These are phyloP conservation scores for Charadrius vociferus DNA, from an alignment of 2,113 vertebrate genomes.

Conservation along the genomic window DNA sequence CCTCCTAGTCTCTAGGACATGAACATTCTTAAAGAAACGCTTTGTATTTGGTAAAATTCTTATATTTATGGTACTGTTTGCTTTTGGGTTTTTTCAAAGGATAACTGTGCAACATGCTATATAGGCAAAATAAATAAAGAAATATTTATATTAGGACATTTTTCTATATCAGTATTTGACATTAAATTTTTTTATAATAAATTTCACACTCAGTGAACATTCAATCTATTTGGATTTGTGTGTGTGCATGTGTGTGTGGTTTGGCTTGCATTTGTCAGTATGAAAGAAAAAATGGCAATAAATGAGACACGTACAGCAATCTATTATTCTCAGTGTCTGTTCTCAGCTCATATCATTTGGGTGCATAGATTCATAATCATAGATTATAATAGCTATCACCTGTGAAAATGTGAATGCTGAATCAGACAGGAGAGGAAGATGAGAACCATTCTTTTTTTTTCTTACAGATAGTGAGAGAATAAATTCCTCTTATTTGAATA, in stretches of 20 bases:
- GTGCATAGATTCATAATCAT: constrained; percentile 71
- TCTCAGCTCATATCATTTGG: constrained; percentile 62
- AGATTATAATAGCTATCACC: constrained; percentile 73
- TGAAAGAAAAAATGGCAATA: constrained; percentile 63
- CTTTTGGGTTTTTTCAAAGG: background rate
- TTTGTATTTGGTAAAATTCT: background rate
- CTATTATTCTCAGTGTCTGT: constrained; percentile 63
- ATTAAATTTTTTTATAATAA: constrained; percentile 58
- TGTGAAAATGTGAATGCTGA: constrained; percentile 72
- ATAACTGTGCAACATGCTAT: background rate
- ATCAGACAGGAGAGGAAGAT: constrained; percentile 65
- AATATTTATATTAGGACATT: background rate
- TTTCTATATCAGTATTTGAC: background rate
- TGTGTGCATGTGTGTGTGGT: background rate
- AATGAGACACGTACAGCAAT: constrained; percentile 68
- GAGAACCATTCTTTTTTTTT: background rate
- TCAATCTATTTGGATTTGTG: constrained; percentile 58
- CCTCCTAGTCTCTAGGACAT: constrained; percentile 28
- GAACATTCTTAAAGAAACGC: constrained; percentile 14
- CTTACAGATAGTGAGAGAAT: constrained; percentile 25
- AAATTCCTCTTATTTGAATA: constrained; percentile 56
- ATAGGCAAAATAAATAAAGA: constrained; percentile 19
- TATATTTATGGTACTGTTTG: background rate
- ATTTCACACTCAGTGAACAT: constrained; percentile 67
- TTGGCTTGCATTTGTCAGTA: constrained; percentile 57